Base-by-base conservation (phyloP, 2,797 vertebrate species). In the Pagetopsis macropterus region DNA sequence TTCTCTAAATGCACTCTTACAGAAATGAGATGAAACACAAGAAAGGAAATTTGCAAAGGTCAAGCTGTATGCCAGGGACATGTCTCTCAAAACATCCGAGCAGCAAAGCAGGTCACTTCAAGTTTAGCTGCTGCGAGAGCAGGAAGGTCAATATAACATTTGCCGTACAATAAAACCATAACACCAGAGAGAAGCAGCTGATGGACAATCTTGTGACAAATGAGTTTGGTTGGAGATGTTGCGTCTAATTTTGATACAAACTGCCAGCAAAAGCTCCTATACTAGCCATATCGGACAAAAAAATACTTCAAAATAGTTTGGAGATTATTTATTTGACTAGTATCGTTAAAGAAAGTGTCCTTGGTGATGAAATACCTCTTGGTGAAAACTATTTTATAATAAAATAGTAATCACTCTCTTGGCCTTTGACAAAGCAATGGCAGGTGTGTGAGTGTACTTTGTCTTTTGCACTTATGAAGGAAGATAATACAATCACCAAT, bases 161-260 rank as follows among this genome's bases (percentile, higher is more conserved):
- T 96, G 93, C 93, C 93, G 93, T 95, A 94, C 95, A 95, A 97
- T 96, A 95, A 96, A 88, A 95, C 92, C 93, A 94, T 93, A 92
- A 96, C 94, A 94, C 95, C 92, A 94, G 94, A 91, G 94, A 94
- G 93, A 93, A 94, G 92, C 94, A 93, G 94, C 94, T 94, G 95
- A 96, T 93, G 93, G 95, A 96, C 94, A 95, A 94, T 96, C 94
- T 94, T 93, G 94, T 95, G 94, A 96, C 94, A 95, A 93, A 82
- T 95, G 94, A 95, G 94, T 95, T 95, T 94, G 94, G 94, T 93
- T 92, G 91, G 94, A 95, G 94, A 92, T 93, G 95, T 96, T 96
- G 95, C 91, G 95, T 96, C 94, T 95, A 95, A 95, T 94, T 96
- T 96, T 96, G 95, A 96, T 94, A 94, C 95, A 96, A 94, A 94